Conservation (phyloP, 1,140 invertebrate species). For the Aphelinus atriplicis region DNA sequence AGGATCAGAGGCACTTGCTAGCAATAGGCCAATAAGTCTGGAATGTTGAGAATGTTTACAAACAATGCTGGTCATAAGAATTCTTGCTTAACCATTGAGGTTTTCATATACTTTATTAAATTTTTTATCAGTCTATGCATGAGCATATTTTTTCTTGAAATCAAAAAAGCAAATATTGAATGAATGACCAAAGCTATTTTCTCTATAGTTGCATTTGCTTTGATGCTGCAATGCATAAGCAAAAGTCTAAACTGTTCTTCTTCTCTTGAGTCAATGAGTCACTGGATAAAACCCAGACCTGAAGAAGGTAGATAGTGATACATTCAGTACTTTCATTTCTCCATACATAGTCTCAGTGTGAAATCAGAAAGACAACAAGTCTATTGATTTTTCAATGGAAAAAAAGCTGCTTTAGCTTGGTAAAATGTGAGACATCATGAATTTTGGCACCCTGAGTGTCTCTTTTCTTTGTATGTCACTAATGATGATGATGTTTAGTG, state of each 20-base stretch:
- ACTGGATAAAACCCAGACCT: neutral
- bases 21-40: slow-evolving; percentile 9
- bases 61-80: slow-evolving; percentile 12
- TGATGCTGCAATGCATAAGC: slow-evolving; percentile 44
- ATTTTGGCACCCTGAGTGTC: slow-evolving; percentile 27
- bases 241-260: slow-evolving; percentile 35
- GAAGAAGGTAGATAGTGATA: neutral
- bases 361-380: slow-evolving; percentile 4
- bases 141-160: neutral
- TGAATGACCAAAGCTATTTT: slow-evolving; percentile 41
- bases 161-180: too few relatives aligned
- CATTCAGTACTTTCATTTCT: neutral
- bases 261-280: slow-evolving; percentile 13
- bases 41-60: neutral
- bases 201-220: slow-evolving; percentile 46
- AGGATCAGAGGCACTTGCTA: slow-evolving; percentile 20
- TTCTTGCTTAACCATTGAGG: neutral
- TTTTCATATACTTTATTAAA: neutral
- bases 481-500: slow-evolving; percentile 63
- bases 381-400: neutral
- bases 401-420: slow-evolving; percentile 26
- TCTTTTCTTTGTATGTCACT: slow-evolving; percentile 58
- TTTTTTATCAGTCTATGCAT: slow-evolving; percentile 11
- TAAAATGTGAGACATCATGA: slow-evolving; percentile 11
- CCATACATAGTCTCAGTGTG: neutral